A percentile compares a stretch with the other conserved stretches of the same genome.
phyloP scores from a whole-genome alignment of 2,888 invertebrate species.

The Lottia gigantea region DNA sequence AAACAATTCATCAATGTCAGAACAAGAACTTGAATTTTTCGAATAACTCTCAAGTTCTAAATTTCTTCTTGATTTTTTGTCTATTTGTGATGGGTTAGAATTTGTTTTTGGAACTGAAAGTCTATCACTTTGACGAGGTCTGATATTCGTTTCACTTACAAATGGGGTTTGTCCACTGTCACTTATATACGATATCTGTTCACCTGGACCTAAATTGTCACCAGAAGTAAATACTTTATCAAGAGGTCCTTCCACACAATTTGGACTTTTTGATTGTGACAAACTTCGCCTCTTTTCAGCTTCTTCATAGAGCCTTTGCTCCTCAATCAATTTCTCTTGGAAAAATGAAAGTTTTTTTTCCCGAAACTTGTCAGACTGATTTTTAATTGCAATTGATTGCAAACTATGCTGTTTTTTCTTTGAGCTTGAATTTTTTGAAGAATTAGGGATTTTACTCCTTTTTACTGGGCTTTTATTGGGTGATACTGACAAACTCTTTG shows the following conservation, averaged over 20 bases:
- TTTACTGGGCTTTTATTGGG: background rate
- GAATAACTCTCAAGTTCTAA: too few species aligned
- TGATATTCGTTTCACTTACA: too few species aligned
- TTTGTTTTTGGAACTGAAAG: too few species aligned
- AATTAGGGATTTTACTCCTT: background rate
- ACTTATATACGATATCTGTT: too few species aligned
- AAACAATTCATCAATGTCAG: background rate
- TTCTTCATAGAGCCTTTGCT: background rate
- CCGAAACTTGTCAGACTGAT: background rate
- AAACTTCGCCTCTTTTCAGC: background rate
- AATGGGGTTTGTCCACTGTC: too few species aligned
- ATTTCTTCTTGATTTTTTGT: too few species aligned
- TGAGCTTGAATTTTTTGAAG: background rate
- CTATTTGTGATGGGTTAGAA: too few species aligned
- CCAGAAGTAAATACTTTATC: too few species aligned
- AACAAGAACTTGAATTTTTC: background rate
- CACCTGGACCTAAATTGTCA: too few species aligned
- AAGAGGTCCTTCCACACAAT: too few species aligned
- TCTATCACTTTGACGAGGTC: too few species aligned
- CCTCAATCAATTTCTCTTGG: background rate
- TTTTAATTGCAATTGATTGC: background rate
- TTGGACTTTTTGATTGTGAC: too few species aligned
- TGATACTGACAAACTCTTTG: background rate
- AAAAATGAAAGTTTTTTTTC: background rate
- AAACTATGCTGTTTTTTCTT: background rate